Conservation (phyloP, 2,888 invertebrate species). For the Zygothrica quintamaculata region DNA sequence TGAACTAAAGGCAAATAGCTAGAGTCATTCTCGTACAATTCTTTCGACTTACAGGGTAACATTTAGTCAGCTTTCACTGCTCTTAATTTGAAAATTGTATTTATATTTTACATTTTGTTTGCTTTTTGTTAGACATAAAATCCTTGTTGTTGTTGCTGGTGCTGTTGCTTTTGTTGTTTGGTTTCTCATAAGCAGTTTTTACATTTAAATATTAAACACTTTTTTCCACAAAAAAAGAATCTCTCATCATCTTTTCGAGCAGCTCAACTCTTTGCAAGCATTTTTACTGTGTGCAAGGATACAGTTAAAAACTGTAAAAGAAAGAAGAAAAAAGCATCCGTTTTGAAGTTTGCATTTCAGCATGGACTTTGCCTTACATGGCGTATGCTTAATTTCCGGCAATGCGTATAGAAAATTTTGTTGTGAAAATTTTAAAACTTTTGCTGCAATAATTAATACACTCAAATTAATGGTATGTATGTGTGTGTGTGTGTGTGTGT, state of each 20-base stretch:
- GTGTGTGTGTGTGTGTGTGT: conserved; percentile 38
- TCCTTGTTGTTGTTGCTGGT: conserved; percentile 18
- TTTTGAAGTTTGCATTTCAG: conserved; percentile 34
- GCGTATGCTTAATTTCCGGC: conserved; percentile 77
- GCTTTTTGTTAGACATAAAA: conserved; percentile 31
- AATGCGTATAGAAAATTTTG: conserved; percentile 47
- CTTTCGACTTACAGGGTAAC: background rate
- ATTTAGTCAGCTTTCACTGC: background rate
- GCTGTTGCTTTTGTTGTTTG: conserved; percentile 27
- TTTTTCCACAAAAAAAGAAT: conserved; percentile 30
- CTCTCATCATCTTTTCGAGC: conserved; percentile 28
- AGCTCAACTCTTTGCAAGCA: conserved; percentile 3
- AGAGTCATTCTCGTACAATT: too few relatives aligned
- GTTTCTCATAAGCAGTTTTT: conserved; percentile 59
- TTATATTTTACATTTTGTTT: conserved; percentile 34
- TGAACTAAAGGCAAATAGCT: too few relatives aligned
- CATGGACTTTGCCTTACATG: conserved; percentile 44
- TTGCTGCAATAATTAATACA: conserved; percentile 53
- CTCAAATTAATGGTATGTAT: conserved; percentile 54
- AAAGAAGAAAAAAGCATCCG: conserved; percentile 73
- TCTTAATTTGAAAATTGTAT: background rate
- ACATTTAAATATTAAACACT: conserved; percentile 72
- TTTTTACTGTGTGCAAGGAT: background rate
- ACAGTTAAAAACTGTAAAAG: conserved; percentile 53
- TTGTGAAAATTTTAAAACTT: conserved; percentile 15